phyloP scores from a whole-genome alignment of 2,888 invertebrate species.

The Drosophila conformis region DNA sequence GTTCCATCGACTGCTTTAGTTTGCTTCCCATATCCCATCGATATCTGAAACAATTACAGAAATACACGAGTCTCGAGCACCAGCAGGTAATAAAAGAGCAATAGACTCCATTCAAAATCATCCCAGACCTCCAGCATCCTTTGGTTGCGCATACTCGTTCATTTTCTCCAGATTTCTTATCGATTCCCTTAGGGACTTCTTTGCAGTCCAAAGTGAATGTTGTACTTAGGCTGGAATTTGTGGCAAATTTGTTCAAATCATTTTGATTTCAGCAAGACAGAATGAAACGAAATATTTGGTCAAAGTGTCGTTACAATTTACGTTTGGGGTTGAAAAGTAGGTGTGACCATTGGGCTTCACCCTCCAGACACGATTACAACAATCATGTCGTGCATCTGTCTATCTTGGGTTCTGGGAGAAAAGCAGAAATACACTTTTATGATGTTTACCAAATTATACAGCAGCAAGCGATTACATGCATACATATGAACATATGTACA shows the following conservation, averaged over 20 bases:
- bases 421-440: not conserved
- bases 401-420: not conserved
- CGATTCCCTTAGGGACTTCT: constrained; percentile 46
- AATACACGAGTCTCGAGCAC: constrained; percentile 11
- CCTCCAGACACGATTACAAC: constrained; percentile 15
- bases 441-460: not conserved
- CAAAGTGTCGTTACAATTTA: constrained; percentile 19
- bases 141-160: constrained; percentile 10
- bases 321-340: constrained; percentile 44
- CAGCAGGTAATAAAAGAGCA: constrained; percentile 50
- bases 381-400: constrained; percentile 19
- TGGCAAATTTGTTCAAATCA: constrained; percentile 65
- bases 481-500: not conserved
- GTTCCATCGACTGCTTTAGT: constrained; percentile 23
- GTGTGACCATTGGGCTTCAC: constrained; percentile 42
- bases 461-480: not conserved
- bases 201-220: constrained; percentile 33
- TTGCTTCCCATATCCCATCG: not conserved
- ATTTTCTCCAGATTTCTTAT: constrained; percentile 53
- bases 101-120: constrained; percentile 26
- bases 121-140: constrained; percentile 5
- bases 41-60: constrained; percentile 4
- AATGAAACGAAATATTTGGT: constrained; percentile 32
- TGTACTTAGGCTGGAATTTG: constrained; percentile 55
- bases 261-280: constrained; percentile 31